Conservation (phyloP, 2,113 vertebrate species). For the Tenebrosternarchus preto region DNA sequence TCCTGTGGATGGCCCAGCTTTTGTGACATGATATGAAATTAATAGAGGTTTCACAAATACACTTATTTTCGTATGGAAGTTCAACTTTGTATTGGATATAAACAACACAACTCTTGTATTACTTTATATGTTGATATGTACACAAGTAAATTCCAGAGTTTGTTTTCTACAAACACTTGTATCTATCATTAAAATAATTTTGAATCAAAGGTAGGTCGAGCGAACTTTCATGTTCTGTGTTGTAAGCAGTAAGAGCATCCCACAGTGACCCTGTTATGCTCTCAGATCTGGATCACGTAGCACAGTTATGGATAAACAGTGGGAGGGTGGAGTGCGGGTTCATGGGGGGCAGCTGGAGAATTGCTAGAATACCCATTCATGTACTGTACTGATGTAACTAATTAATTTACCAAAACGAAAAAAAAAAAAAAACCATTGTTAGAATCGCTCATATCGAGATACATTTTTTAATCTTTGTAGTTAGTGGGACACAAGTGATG, state of each 20-base stretch:
- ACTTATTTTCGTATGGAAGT: background rate
- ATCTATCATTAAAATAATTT: slow-evolving; percentile 34
- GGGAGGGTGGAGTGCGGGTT: too few relatives aligned
- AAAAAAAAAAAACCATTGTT: too few relatives aligned
- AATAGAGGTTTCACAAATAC: slow-evolving; percentile 10
- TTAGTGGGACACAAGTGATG: too few relatives aligned
- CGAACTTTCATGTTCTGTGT: background rate
- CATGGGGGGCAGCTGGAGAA: too few relatives aligned
- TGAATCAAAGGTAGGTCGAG: background rate
- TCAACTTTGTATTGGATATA: slow-evolving; percentile 16
- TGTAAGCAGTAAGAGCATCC: background rate
- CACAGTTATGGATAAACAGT: too few relatives aligned
- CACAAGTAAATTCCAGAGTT: background rate
- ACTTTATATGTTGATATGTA: background rate
- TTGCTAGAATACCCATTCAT: too few relatives aligned
- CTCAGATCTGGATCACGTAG: too few relatives aligned
- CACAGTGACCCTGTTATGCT: too few relatives aligned
- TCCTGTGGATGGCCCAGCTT: background rate
- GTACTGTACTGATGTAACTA: too few relatives aligned
- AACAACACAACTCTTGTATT: slow-evolving; percentile 32
- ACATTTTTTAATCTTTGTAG: too few relatives aligned
- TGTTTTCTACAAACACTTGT: slow-evolving; percentile 1
- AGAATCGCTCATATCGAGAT: too few relatives aligned
- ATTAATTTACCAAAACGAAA: too few relatives aligned
- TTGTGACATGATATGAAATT: slow-evolving; percentile 31